A percentile compares a stretch with the other conserved stretches of the same genome.
Conservation (phyloP, 2,113 vertebrate genomes). For the Anguilla japonica region DNA sequence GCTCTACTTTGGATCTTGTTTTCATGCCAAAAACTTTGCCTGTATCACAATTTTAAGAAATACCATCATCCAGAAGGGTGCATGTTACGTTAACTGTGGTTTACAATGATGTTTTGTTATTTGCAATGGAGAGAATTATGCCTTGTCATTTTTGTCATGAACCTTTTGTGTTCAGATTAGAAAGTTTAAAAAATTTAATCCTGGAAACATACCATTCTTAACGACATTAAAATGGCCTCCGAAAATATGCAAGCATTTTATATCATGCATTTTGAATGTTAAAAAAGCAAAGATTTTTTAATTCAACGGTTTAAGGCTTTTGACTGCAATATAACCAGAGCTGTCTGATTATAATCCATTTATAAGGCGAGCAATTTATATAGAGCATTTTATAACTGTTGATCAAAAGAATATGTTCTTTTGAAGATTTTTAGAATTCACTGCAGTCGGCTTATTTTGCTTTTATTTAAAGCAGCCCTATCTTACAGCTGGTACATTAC, state of each 20-base stretch:
- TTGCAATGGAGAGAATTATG: constrained; percentile 22
- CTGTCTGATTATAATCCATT: constrained; percentile 37
- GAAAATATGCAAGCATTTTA: not conserved
- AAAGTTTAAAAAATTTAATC: constrained; percentile 33
- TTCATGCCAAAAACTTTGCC: not conserved
- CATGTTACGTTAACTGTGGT: constrained; percentile 28
- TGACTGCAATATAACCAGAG: constrained; percentile 39
- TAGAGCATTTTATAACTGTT: constrained; percentile 51
- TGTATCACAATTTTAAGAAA: not conserved
- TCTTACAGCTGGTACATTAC: constrained; percentile 15
- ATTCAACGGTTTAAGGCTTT: constrained; percentile 52
- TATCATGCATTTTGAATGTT: not conserved
- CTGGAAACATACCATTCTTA: not conserved
- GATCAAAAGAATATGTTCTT: constrained; percentile 44
- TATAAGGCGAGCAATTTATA: constrained; percentile 30
- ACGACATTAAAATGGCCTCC: not conserved
- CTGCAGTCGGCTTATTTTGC: constrained; percentile 26
- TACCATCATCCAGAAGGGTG: constrained; percentile 46
- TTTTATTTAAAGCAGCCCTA: constrained; percentile 42
- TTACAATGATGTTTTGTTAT: not conserved
- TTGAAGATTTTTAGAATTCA: constrained; percentile 33
- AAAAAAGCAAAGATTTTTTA: constrained; percentile 17
- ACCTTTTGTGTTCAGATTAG: constrained; percentile 16
- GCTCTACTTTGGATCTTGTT: not conserved
- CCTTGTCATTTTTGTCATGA: constrained; percentile 41